A percentile compares a stretch with the other conserved stretches of the same genome.
These are phyloP conservation scores for Monochamus alternatus DNA, from an alignment of 2,888 invertebrate genomes.

Conservation along the genomic window DNA sequence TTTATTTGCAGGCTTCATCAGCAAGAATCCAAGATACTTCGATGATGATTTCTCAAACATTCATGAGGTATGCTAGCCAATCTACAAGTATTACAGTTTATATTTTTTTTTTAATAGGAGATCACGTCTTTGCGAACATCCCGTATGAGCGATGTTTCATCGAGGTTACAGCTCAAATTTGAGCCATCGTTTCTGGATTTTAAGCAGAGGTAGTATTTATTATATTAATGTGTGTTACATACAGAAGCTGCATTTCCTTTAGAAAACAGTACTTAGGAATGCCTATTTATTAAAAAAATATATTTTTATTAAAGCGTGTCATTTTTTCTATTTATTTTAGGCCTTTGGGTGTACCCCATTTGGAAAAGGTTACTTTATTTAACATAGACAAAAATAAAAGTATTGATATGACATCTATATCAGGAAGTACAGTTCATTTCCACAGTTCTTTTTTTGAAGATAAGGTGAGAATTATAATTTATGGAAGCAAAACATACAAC, in stretches of 20 bases:
- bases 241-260: neutral
- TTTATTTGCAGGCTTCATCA: slow-evolving; percentile 78
- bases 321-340: slow-evolving; percentile 70
- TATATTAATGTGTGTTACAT: neutral
- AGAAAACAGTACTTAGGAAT: neutral
- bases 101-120: slow-evolving; percentile 63
- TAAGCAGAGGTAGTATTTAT: slow-evolving; percentile 75
- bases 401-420: slow-evolving; percentile 93
- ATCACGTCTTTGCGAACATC: slow-evolving; percentile 62
- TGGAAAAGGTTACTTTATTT: slow-evolving; percentile 88
- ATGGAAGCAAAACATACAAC: neutral
- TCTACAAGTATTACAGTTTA: slow-evolving; percentile 23
- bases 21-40: slow-evolving; percentile 81
- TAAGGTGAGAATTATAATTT: slow-evolving; percentile 77
- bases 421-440: slow-evolving; percentile 95
- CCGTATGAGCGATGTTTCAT: slow-evolving; percentile 62
- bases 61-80: slow-evolving; percentile 70
- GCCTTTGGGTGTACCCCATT: slow-evolving; percentile 90
- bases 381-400: slow-evolving; percentile 91
- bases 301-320: neutral
- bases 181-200: slow-evolving; percentile 81
- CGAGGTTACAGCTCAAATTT: slow-evolving; percentile 73
- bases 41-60: slow-evolving; percentile 77
- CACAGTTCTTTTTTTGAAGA: slow-evolving; percentile 98
- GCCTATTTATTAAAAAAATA: neutral